A percentile compares a stretch with the other conserved stretches of the same genome.
These are phyloP conservation scores for Erebia palarica DNA, from an alignment of 2,888 invertebrate species.

Conservation along the genomic window DNA sequence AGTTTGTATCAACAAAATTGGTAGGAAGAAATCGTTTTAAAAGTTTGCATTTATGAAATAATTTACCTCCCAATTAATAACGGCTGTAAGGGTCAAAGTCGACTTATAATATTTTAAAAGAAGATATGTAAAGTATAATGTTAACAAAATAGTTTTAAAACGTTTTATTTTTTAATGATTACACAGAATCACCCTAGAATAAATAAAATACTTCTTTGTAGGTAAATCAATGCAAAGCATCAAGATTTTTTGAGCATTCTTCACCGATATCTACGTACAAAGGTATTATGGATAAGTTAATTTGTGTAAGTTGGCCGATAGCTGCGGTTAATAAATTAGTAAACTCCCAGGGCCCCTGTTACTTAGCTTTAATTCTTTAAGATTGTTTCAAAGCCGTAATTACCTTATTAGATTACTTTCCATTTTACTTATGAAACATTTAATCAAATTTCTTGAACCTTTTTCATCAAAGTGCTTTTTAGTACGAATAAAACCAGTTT, in stretches of 20 bases:
- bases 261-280: conserved; percentile 61
- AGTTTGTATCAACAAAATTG: too few relatives aligned
- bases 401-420: conserved; percentile 19
- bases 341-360: conserved; percentile 60
- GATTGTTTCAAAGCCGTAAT: conserved; percentile 33
- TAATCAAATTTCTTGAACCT: neutral
- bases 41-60: too few relatives aligned
- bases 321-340: conserved; percentile 79
- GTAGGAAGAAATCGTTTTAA: too few relatives aligned
- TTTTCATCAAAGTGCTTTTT: neutral
- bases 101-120: too few relatives aligned
- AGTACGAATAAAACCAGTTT: neutral
- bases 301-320: conserved; percentile 73
- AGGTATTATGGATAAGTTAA: conserved; percentile 75
- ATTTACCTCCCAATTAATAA: too few relatives aligned
- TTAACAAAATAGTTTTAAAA: too few relatives aligned
- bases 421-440: conserved; percentile 10
- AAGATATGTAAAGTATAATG: too few relatives aligned
- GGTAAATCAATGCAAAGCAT: conserved; percentile 46
- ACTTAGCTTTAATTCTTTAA: conserved; percentile 51
- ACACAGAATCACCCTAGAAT: too few relatives aligned
- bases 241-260: conserved; percentile 48
- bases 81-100: too few relatives aligned
- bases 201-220: neutral
- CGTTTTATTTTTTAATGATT: too few relatives aligned